Evolutionary conservation across 2,797 vertebrate genomes (phyloP).

Genomic region (Glossophaga mutica): DNA sequence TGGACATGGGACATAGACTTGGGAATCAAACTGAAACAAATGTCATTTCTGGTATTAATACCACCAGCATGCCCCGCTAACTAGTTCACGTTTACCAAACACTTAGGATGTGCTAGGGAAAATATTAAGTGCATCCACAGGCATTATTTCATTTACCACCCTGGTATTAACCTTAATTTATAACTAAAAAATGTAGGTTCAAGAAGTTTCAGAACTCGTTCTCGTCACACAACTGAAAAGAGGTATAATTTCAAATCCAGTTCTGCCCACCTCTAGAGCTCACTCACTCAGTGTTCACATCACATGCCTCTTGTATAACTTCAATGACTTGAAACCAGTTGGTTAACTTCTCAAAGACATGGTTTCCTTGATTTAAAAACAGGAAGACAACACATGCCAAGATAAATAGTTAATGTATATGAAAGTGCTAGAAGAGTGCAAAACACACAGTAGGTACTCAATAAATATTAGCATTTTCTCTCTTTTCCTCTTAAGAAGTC

Average conservation of each 20-base stretch:
- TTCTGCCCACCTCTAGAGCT: background rate
- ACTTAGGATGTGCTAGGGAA: background rate
- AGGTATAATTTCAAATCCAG: background rate
- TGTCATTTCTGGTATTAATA: background rate
- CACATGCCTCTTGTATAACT: background rate
- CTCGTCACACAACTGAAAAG: background rate
- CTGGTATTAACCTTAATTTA: background rate
- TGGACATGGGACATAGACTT: too few relatives aligned
- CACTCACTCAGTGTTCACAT: background rate
- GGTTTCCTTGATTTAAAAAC: background rate
- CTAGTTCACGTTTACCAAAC: background rate
- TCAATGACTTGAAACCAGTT: background rate
- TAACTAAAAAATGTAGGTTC: background rate
- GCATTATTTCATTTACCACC: background rate
- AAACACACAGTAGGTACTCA: background rate
- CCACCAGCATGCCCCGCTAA: fast-evolving
- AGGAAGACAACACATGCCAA: background rate
- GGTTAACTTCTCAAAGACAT: background rate
- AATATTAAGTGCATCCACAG: background rate
- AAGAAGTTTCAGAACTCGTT: background rate
- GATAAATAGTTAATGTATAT: background rate
- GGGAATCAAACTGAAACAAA: background rate
- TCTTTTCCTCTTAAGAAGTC: background rate
- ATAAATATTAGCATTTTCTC: background rate
- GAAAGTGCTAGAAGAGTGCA: background rate